Base-by-base conservation (phyloP, 2,113 vertebrate genomes). In the Etheostoma cragini region DNA sequence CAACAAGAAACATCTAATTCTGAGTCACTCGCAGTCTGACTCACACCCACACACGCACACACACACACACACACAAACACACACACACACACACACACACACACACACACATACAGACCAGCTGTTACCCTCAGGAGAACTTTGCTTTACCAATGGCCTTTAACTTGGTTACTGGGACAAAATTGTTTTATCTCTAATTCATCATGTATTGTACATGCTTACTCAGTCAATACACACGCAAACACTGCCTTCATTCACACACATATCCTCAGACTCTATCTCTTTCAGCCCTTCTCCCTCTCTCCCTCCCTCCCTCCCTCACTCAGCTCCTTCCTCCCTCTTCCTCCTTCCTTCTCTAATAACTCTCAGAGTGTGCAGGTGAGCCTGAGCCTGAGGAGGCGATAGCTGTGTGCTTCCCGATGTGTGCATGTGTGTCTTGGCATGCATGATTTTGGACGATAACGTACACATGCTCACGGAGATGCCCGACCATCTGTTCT, bases 301-400 rank as follows among this genome's bases (percentile, higher is more conserved):
- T 47, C n/a, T 30, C 30, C 4, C 46, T 72, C 53, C 65, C 60
- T 72, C 71, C 57, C n/a, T 70, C 64, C 46, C 0, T 6, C 13
- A 42, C n/a, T 82, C 42, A 0, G 74, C 42, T 60, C 13, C 33
- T 47, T 21, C 26, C 46, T 45, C 52, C 64, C 7, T 71, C 60
- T 42, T 79, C 78, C n/a, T 81, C 74, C 66, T n/a, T 68, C 66
- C 65, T 71, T 30, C n/a, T 81, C 77, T 88, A 88, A 88, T 88
- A 74, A 85, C 80, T 81, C 75, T 86, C 11, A 62, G 69, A 72
- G 81, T 46, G 65, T 68, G 81, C 89, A 92, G 89, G 87, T 94
- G 89, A 92, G 85, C 65, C 4, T 4, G 17, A 67, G 85, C 83
- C 76, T 16, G 58, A 82, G 83, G 85, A 76, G 71, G 49, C 24